Conservation (phyloP, 2,113 vertebrate genomes). For the Myodes glareolus region DNA sequence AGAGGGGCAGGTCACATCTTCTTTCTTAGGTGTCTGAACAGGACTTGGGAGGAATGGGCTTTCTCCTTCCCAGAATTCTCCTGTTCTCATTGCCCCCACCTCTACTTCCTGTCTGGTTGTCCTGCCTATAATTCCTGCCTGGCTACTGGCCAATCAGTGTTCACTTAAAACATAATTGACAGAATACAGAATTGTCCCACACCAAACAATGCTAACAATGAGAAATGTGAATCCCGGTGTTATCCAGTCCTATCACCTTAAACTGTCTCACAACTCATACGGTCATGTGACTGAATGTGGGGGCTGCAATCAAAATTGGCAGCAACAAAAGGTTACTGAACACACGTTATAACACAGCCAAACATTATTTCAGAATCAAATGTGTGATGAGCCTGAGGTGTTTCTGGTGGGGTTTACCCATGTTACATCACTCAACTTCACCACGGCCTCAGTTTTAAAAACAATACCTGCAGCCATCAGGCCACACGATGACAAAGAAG, state of each 20-base stretch:
- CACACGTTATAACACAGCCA: not conserved
- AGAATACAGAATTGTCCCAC: too few relatives aligned
- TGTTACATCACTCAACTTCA: not conserved
- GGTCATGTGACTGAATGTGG: not conserved
- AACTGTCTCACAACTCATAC: not conserved
- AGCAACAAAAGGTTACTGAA: too few relatives aligned
- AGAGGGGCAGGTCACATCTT: too few relatives aligned
- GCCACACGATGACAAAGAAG: not conserved
- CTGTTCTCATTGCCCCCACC: too few relatives aligned
- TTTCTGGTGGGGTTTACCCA: not conserved
- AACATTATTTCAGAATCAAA: not conserved
- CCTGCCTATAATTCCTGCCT: too few relatives aligned
- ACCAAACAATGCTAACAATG: not conserved
- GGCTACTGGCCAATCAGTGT: too few relatives aligned
- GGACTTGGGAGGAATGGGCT: too few relatives aligned
- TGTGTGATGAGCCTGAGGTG: not conserved
- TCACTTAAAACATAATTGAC: too few relatives aligned
- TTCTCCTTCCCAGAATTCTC: too few relatives aligned
- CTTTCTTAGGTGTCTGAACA: too few relatives aligned
- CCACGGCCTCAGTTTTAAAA: not conserved
- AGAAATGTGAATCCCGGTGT: not conserved
- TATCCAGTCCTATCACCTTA: not conserved
- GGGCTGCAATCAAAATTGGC: not conserved
- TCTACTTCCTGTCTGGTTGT: too few relatives aligned
- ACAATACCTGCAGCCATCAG: not conserved